Base-by-base conservation (phyloP, 2,888 invertebrate genomes). In the Charanyca ferruginea region DNA sequence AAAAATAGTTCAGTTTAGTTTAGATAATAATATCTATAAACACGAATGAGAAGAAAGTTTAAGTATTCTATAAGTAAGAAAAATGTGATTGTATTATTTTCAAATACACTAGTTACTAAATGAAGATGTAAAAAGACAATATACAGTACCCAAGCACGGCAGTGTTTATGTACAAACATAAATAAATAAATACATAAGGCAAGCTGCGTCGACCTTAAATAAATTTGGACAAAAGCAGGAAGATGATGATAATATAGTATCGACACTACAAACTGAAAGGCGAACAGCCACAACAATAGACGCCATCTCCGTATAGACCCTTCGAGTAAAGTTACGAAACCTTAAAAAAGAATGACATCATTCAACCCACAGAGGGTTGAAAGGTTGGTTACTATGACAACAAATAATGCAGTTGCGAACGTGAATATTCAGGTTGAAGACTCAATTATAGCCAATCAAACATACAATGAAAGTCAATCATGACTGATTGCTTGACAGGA, bases 371-470 rank as follows among this genome's bases (percentile, higher is more conserved):
- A 6, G 42, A 18, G 42, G 42, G 42, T 54, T 47, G 9, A 38
- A 38, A 38, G 38, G 38, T 38, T 3, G 38, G 38, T 28, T 35
- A 32, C 32, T 18, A 38, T 54, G 58, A 58, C 69, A 75, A 52
- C 42, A 47, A 64, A 69, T 64, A 73, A 62, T 52, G 32, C 62
- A 66, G 52, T 54, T 52, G 47, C n/a, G n/a, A n/a, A 35, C 65
- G 20, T 48, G 49, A 35, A 62, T 53, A 57, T 2, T 38, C 55
- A 65, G 6, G 51, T 28, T 20, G 53, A 55, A 51, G 45, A 59
- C 76, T 59, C 44, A 69, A 73, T 73, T 63, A 64, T 59, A 75
- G 35, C 23, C 38, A 28, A 47, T 59, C 55, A 13, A 18, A 67
- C 41, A 49, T 18, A 79, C 51, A 59, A 62, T 77, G 28, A 42